A percentile compares a stretch with the other conserved stretches of the same genome.
Conservation (phyloP, 1,140 invertebrate species). For the Drosophila ercepeae region DNA sequence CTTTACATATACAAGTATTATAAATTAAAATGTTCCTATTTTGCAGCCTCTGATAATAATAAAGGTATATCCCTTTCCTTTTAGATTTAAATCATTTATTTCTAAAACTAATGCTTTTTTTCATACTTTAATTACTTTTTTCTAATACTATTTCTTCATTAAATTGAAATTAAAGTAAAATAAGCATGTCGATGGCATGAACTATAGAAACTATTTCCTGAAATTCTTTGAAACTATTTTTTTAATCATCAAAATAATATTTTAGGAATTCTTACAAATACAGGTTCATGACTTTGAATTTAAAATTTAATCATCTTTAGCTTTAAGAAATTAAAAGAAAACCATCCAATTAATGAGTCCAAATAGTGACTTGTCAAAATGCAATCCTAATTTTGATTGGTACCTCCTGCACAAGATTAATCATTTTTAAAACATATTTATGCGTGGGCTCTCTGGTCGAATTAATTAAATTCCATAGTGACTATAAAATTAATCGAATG, state of each 20-base stretch:
- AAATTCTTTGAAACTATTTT: too few relatives aligned
- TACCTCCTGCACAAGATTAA: background rate
- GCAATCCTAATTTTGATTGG: background rate
- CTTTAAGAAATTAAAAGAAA: too few relatives aligned
- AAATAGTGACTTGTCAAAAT: background rate
- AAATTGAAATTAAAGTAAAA: too few relatives aligned
- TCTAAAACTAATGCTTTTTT: background rate
- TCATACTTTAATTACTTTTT: background rate
- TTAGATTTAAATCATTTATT: background rate
- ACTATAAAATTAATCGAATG: background rate
- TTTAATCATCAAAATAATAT: too few relatives aligned
- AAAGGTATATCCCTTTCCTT: slow-evolving; percentile 18
- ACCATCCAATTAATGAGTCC: background rate
- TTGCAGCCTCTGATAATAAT: slow-evolving; percentile 32
- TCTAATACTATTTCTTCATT: too few relatives aligned
- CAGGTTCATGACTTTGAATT: too few relatives aligned
- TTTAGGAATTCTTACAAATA: too few relatives aligned
- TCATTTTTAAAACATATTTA: background rate
- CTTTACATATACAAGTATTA: too few relatives aligned
- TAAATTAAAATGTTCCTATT: background rate
- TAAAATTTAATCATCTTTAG: too few relatives aligned
- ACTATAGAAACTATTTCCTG: too few relatives aligned
- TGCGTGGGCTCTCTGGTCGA: background rate
- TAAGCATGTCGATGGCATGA: too few relatives aligned
- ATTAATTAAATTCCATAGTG: slow-evolving; percentile 2